Evolutionary conservation across 2,888 invertebrate genomes (phyloP), one percentile per base, ranked within the genome.

Genomic region (Sarcophaga caerulescens): DNA sequence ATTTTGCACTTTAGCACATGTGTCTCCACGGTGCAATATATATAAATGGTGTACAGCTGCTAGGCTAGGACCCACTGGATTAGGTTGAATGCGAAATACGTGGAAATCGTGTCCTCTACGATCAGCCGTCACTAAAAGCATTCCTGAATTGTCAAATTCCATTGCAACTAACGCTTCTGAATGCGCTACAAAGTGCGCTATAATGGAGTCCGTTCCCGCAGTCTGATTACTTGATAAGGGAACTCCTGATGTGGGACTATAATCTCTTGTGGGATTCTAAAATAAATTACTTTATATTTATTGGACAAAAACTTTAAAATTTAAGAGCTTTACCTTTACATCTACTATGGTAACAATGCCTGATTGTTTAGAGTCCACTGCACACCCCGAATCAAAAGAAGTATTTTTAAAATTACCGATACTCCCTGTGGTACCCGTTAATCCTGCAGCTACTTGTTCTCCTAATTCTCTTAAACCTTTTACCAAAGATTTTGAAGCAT

Each of bases 11-110:
- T 97, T 97, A 73, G 99, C 98, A 66, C 98, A 97, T 0, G 99
- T 99, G 90, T 98, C 99, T 5, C 99, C 99, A 63, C 99, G 94
- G 92, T 99, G 98, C 87, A 99, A 94, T 52, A 98, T 96, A 92
- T 99, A 99, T 62, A 99, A 94, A 93, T 99, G 99, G 92, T 99
- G 98, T 45, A 98, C 97, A 0, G 98, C 96, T 0, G 98, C 97
- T 83, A 98, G 94, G 25, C 96, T 95, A 12, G 98, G 96, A 0
- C 97, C 97, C 73, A 96, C 96, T 0, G 98, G 97, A 94, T 99
- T 99, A 0, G 99, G 97, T 91, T 98, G 97, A 89, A 99, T 95
- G 83, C 98, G 95, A 94, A 99, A 99, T 89, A 99, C 95, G 93
- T 99, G 97, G 94, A 99, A 99, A 92, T 98, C 97, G 91, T 99